Evolutionary conservation across 2,888 invertebrate species (phyloP), one percentile per base, ranked within the genome.

Genomic region (Drosophila setosimentum): DNA sequence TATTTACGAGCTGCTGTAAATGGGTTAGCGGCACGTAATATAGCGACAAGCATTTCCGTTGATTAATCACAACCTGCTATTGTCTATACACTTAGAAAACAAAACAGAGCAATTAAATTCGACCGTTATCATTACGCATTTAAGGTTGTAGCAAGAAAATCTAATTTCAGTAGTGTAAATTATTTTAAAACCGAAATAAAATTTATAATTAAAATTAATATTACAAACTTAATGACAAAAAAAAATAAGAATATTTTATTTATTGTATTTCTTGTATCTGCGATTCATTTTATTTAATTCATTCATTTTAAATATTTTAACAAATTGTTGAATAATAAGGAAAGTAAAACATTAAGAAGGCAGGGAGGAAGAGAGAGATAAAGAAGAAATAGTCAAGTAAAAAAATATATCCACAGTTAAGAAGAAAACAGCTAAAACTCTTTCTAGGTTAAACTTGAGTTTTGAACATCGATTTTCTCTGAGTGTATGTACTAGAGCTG

Each of bases 1-100:
- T 83, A 76, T 87, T 87, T 87, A 87, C 75, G 87, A 89, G 72
- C 87, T 89, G 87, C 78, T 73, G 75, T 67, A 85, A 89, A 87
- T 87, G 87, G 89, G 83, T 89, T 87, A 82, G 78, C 77, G 76
- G 73, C 89, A 88, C 84, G 72, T 87, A 83, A 85, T 84, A 81
- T 75, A 80, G 82, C 87, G 89, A 89, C 87, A 87, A 72, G 73
- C 76, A 75, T 76, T 89, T 89, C 89, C 87, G 83, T 73, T 76
- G 75, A 80, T 82, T 80, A 87, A 83, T 87, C 86, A 77, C 59
- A 24, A 51, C 37, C 57, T 49, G 11, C 53, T 60, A 50, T 76
- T 82, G 70, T 78, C 61, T 61, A 62, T 51, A 37, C 55, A 55
- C 55, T 27, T 1, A 40, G 8, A 37, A 27, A 27, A 27, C 8